A percentile compares a stretch with the other conserved stretches of the same genome.
These are phyloP conservation scores for Rallus crepitans DNA, from an alignment of 2,797 vertebrate species.

Conservation along the genomic window DNA sequence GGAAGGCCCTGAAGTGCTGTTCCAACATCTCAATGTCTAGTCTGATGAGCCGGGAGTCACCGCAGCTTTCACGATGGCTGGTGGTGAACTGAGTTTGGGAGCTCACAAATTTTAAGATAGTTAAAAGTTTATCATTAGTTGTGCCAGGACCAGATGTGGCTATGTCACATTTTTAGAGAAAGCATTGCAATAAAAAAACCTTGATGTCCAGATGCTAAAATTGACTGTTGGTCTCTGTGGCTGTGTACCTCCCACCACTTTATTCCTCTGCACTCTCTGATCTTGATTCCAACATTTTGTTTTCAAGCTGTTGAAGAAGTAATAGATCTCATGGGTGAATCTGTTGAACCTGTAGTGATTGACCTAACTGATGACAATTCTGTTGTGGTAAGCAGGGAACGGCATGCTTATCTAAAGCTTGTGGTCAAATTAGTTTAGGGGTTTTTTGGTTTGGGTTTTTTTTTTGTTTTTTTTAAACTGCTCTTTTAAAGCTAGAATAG, in stretches of 20 bases:
- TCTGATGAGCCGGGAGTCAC: background rate
- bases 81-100: background rate
- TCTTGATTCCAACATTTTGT: background rate
- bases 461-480: background rate
- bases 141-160: background rate
- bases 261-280: background rate
- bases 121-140: background rate
- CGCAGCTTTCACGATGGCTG: background rate
- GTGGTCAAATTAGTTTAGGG: background rate
- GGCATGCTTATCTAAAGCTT: background rate
- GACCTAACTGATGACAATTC: slow-evolving; percentile 93
- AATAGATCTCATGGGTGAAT: slow-evolving; percentile 94
- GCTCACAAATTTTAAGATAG: background rate
- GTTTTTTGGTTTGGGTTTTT: too few relatives aligned
- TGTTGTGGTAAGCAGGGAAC: slow-evolving; percentile 86
- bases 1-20: background rate
- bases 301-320: slow-evolving; percentile 88
- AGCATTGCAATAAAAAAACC: too few relatives aligned
- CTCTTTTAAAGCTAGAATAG: background rate
- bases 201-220: too few relatives aligned
- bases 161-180: background rate
- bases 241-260: background rate
- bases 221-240: too few relatives aligned
- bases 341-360: slow-evolving; percentile 88
- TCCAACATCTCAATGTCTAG: background rate